Evolutionary conservation across 2,888 invertebrate species (phyloP).

Genomic region (Linnaemya tessellans): DNA sequence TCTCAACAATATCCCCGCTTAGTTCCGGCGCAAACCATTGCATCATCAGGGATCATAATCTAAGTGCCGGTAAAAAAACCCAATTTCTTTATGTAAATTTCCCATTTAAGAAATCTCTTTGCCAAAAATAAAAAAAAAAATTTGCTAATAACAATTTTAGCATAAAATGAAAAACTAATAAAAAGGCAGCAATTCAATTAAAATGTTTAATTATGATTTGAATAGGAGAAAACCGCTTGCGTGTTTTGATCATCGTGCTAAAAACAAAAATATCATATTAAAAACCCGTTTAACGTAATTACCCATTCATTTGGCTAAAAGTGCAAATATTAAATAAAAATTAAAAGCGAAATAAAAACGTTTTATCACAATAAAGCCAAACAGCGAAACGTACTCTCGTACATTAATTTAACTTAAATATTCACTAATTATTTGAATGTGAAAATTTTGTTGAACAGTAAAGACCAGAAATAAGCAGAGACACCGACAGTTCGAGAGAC

Average conservation of each 20-base stretch:
- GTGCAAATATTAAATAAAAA: constrained; percentile 49
- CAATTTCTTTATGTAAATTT: too few species aligned
- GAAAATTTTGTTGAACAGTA: constrained; percentile 22
- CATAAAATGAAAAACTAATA: not conserved
- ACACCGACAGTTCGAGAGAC: not conserved
- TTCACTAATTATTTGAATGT: constrained; percentile 55
- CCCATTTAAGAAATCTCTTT: too few species aligned
- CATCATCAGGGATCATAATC: too few species aligned
- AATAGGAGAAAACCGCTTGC: not conserved
- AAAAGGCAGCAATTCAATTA: not conserved
- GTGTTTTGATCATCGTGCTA: constrained; percentile 9
- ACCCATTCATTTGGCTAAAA: constrained; percentile 47
- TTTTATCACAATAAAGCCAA: constrained; percentile 34
- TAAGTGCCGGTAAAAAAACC: too few species aligned
- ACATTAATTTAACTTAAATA: constrained; percentile 46
- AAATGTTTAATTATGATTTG: not conserved
- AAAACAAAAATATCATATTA: not conserved
- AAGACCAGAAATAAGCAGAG: constrained; percentile 30
- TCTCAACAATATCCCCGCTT: too few species aligned
- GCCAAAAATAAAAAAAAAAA: too few species aligned
- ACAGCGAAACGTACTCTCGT: constrained; percentile 12
- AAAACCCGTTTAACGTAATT: constrained; percentile 44
- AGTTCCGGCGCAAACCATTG: too few species aligned
- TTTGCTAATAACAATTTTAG: too few species aligned
- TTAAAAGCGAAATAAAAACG: constrained; percentile 13